Evolutionary conservation across 2,113 vertebrate genomes (phyloP), one percentile per base, ranked within the genome.

Genomic region (Calcarius ornatus): DNA sequence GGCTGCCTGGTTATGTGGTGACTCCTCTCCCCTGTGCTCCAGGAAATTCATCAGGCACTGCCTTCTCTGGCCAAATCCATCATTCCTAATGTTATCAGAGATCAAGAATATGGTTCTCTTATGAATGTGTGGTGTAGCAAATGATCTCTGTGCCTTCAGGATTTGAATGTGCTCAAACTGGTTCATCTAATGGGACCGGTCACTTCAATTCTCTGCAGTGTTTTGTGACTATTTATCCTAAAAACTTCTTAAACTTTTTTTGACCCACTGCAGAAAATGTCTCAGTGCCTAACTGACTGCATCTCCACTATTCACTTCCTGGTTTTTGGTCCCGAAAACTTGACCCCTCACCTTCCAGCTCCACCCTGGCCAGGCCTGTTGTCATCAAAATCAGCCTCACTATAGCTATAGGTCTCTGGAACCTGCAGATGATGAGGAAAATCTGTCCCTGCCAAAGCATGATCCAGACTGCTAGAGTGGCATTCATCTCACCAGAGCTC

Each of bases 211-310:
- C 47, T 63, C 37, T 30, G 17, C 9, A 25, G 25, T 12, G 22
- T 65, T 70, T 87, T 0, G 0, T 56, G 16, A 15, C 12, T 31
- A 10, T 2, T 47, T 69, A 11, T n/a, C 17, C 40, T 35, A 42
- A 38, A 35, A 15, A 7, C 1, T 70, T 57, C n/a, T 59, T 53
- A 63, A 84, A n/a, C 4, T 28, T 25, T 21, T 61, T 37, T 40
- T 38, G 23, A 48, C 18, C 4, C 10, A 28, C 21, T 48, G 31
- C 27, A 77, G 47, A 68, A 66, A 77, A 81, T 27, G 4, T 30
- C 6, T 48, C 33, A 7, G 4, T n/a, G 27, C 76, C 70, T 88
- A 56, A 31, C 8, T 60, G 22, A 13, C 42, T 27, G 11, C 6
- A 30, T 45, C 30, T 71, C 59, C 42, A 63, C 19, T 19, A 28